Evolutionary conservation across 2,113 vertebrate genomes (phyloP).

Genomic region (Geococcyx californianus): DNA sequence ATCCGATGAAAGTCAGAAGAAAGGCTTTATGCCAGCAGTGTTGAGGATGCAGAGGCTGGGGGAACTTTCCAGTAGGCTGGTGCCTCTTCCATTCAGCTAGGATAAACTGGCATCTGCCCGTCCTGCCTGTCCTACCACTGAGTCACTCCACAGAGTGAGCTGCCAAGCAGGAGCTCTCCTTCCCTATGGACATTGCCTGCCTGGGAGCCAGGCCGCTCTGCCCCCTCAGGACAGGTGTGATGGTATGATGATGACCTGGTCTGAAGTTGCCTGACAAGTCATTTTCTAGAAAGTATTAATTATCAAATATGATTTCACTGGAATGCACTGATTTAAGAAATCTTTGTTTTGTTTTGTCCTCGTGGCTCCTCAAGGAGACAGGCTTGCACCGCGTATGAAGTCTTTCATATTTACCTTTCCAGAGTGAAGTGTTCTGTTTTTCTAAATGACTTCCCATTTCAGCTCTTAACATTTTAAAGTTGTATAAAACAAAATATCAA

Average conservation of each 20-base stretch:
- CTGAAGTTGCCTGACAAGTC: not conserved
- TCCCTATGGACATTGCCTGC: rapidly evolving
- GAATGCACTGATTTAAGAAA: not conserved
- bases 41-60: not conserved
- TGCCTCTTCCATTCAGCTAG: not conserved
- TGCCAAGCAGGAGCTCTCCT: not conserved
- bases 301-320: not conserved
- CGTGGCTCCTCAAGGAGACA: not conserved
- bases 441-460: not conserved
- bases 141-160: not conserved
- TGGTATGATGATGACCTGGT: not conserved
- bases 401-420: not conserved
- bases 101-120: not conserved
- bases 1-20: not conserved
- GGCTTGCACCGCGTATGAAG: rapidly evolving
- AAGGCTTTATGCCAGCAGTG: not conserved
- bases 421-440: not conserved
- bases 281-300: not conserved
- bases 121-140: not conserved
- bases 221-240: not conserved
- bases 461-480: not conserved
- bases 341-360: not conserved
- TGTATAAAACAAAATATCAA: not conserved
- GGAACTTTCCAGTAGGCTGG: not conserved
- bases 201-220: not conserved